Conservation (phyloP, 2,113 vertebrate species). For the Noctilio leporinus region DNA sequence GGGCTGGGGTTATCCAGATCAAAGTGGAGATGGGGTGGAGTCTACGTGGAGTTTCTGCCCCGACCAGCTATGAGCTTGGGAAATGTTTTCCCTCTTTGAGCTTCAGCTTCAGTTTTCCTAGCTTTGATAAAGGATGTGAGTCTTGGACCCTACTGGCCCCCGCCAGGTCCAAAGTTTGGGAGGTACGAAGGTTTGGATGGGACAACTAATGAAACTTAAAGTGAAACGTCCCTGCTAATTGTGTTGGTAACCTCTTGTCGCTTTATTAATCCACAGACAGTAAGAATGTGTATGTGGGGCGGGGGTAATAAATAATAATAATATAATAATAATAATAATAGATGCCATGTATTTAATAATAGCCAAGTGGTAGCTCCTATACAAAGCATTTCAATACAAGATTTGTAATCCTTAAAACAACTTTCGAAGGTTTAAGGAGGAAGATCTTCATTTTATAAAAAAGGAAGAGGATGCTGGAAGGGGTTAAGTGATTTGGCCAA, state of each 20-base stretch:
- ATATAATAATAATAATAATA: not conserved
- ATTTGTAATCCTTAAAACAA: not conserved
- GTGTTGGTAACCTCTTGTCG: not conserved
- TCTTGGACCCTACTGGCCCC: not conserved
- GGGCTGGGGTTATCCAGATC: not conserved
- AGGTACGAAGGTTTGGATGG: not conserved
- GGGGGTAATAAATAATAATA: not conserved
- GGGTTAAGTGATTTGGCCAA: not conserved
- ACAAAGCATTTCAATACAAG: not conserved
- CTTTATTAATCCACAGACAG: not conserved
- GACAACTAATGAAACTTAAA: not conserved
- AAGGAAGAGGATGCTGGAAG: not conserved
- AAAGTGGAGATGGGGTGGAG: not conserved
- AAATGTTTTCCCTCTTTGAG: conserved; percentile 11
- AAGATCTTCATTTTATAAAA: conserved; percentile 11
- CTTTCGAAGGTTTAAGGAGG: not conserved
- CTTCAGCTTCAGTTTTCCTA: not conserved
- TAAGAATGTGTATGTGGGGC: not conserved
- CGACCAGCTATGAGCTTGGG: not conserved
- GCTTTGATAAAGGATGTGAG: not conserved
- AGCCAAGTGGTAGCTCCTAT: not conserved
- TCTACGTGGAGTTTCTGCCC: not conserved
- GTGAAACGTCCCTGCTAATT: not conserved
- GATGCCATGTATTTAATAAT: not conserved
- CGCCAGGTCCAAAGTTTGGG: not conserved